Percentiles rank a stretch among this genome's conserved stretches.
Conservation (phyloP, 2,797 vertebrate genomes). For the Lutjanus campechanus region DNA sequence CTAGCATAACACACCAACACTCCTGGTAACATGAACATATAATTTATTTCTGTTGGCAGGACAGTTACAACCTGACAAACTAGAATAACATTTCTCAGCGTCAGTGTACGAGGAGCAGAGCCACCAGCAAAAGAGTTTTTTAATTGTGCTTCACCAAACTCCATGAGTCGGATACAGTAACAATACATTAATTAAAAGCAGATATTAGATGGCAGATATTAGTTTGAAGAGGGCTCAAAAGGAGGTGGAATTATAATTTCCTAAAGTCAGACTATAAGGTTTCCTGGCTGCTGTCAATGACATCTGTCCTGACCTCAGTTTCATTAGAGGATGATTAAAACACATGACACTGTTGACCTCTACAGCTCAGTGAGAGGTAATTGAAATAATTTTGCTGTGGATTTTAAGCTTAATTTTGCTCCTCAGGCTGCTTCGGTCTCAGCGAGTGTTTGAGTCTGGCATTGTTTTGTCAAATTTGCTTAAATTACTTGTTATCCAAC, state of each 20-base stretch:
- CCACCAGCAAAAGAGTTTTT: no score
- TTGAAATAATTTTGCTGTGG: neutral
- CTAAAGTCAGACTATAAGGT: neutral
- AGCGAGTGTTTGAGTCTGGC: neutral
- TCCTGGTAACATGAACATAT: neutral
- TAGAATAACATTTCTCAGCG: neutral
- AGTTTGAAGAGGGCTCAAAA: neutral
- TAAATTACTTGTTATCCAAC: neutral
- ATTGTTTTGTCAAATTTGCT: neutral
- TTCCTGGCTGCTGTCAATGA: neutral
- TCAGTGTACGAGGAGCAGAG: no score
- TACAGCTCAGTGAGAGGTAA: neutral
- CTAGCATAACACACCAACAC: no score
- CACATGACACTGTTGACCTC: neutral
- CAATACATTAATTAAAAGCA: neutral
- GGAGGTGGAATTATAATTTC: neutral
- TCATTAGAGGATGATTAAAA: constrained; percentile 16
- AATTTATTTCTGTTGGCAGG: neutral
- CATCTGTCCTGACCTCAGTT: constrained; percentile 1
- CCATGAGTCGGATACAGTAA: neutral
- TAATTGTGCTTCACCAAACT: neutral
- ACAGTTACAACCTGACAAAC: neutral
- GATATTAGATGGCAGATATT: neutral
- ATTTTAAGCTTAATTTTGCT: neutral
- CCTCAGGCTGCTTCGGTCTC: neutral